These are phyloP conservation scores for Echinometra lucunter DNA, from an alignment of 53 echinoderm and acorn worm species.

Conservation along the genomic window DNA sequence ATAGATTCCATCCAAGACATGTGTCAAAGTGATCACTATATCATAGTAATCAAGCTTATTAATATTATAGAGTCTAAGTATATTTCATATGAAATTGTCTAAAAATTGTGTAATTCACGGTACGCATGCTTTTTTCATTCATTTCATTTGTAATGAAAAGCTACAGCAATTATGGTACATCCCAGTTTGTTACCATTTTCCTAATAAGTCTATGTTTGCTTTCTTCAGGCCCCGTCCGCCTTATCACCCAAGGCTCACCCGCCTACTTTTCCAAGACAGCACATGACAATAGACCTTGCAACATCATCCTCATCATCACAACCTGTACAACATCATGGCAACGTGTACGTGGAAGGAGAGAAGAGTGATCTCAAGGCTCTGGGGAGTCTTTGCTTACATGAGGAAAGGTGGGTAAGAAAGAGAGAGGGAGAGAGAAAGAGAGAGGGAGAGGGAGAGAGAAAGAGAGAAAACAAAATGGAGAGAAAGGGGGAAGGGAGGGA, in stretches of 20 bases:
- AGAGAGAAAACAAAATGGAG: not conserved
- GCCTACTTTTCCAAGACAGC: not conserved
- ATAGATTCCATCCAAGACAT: no score
- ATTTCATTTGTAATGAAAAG: no score
- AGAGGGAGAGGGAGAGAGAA: not conserved
- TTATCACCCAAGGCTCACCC: constrained; percentile 2
- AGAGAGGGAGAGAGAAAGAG: not conserved
- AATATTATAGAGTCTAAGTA: no score
- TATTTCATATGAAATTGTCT: no score
- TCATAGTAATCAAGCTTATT: no score
- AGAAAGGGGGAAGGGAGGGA: not conserved
- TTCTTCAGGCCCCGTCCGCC: constrained; percentile 10
- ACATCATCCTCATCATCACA: not conserved
- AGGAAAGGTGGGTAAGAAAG: constrained; percentile 28
- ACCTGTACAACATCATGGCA: not conserved
- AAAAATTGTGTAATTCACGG: no score
- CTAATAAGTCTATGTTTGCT: not conserved
- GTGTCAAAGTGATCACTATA: no score
- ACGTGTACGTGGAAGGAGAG: not conserved
- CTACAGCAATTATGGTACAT: no score
- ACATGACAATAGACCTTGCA: constrained; percentile 39
- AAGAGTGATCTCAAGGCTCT: constrained; percentile 17
- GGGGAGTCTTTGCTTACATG: constrained; percentile 39
- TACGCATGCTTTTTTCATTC: no score
- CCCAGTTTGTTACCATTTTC: no score